Base-by-base conservation (phyloP, 2,888 invertebrate genomes). In the Hofmannophila pseudospretella region DNA sequence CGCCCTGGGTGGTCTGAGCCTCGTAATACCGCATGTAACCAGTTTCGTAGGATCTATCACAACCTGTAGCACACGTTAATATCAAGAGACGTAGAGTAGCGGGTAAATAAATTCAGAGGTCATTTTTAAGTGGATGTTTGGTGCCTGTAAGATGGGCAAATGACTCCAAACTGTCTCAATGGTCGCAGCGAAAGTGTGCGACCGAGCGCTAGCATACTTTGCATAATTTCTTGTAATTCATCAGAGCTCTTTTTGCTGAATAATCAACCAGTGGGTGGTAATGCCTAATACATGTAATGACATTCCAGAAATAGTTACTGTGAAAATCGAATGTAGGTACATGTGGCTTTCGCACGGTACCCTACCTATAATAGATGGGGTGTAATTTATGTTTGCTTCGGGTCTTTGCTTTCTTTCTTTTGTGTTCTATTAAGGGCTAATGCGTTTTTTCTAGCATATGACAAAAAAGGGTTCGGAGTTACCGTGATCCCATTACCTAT, bases 121-220 rank as follows among this genome's bases (percentile, higher is more conserved):
- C 76, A 60, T 38, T 39, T 30, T 50, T 41, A 31, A 53, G 41
- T 72, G 73, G 72, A 43, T 39, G 44, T 30, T 37, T 39, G 39
- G 45, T 40, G 41, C 50, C 51, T 56, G 55, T 61, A 49, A 51
- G 53, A 51, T 47, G 52, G 50, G 49, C 58, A 59, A 63, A 58
- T 49, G 74, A 70, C 67, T 72, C 67, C 67, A 72, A 76, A 75
- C 73, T 77, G 79, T 82, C 82, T 78, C 76, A 73, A 78, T 70
- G 80, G 76, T 77, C 80, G 76, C 75, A 73, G 82, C 74, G 82
- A 84, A 84, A 85, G 82, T 82, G 74, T 77, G 75, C 68, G 78
- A 75, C 67, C 51, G 45, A 48, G 48, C 51, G 44, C 45, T 47
- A 54, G 47, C 54, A 64, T 58, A 58, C 62, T 75, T 77, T 67